Evolutionary conservation across 2,113 vertebrate species (phyloP).

Genomic region (Perca flavescens): DNA sequence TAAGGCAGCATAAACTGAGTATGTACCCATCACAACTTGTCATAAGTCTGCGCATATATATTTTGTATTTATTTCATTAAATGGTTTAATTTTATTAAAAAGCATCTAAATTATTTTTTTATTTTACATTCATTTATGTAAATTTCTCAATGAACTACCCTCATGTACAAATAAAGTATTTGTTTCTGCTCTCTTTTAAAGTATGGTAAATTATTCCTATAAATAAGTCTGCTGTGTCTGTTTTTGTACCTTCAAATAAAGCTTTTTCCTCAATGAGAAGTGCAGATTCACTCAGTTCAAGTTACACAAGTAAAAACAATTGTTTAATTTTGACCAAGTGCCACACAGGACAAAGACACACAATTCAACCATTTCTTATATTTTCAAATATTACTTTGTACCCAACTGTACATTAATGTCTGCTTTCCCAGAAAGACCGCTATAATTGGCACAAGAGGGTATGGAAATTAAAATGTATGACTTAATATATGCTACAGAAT

Average conservation of each 20-base stretch:
- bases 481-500: constrained; percentile 15
- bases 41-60: constrained; percentile 77
- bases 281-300: constrained; percentile 1
- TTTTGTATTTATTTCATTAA: constrained; percentile 92
- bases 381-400: constrained; percentile 19
- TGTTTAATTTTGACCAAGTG: constrained; percentile 50
- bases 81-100: constrained; percentile 87
- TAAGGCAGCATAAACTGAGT: constrained; percentile 68
- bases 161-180: constrained; percentile 84
- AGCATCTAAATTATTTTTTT: constrained; percentile 93
- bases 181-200: constrained; percentile 78
- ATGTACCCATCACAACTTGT: constrained; percentile 63
- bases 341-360: constrained; percentile 18
- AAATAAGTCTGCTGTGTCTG: constrained; percentile 87
- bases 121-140: constrained; percentile 84
- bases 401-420: constrained; percentile 29
- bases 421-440: constrained; percentile 52
- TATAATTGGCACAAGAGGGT: constrained; percentile 72
- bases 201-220: constrained; percentile 92
- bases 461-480: constrained; percentile 27
- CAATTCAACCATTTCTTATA: constrained; percentile 3
- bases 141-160: constrained; percentile 86
- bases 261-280: constrained; percentile 78
- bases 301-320: constrained; percentile 17
- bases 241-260: constrained; percentile 97